Base-by-base conservation (phyloP, 2,113 vertebrate species). In the Tiliqua scincoides region DNA sequence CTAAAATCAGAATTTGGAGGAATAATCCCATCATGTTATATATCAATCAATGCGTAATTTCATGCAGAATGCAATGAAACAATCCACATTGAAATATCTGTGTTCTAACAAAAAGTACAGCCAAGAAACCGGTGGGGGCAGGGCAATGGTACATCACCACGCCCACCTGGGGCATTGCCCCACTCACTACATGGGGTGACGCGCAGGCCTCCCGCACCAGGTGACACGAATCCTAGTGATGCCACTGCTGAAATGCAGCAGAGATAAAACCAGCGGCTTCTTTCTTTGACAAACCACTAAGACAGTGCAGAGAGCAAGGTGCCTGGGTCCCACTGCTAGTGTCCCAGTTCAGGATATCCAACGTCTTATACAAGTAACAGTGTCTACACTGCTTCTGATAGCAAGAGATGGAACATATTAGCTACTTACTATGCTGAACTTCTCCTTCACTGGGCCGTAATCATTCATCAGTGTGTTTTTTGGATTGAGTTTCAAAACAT, bases 401-500 rank as follows among this genome's bases (percentile, higher is more conserved):
- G 37, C 7, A 32, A 65, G n/a, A 86, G 48, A 18, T 37, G 27
- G 43, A 86, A 32, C 25, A 81, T 0, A 81, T n/a, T 15, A 73
- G 77, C 61, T 57, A 95, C 96, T 95, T 88, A 98, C 98, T 95
- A 95, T 85, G 86, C 94, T 97, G 91, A 96, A 97, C 83, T 97
- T 98, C 17, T 93, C 88, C 90, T 98, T 98, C 11, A 37, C 11
- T 0, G 98, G 98, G 32, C 97, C 97, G 9, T 73, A 96, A 82
- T 94, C 92, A 83, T 85, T 95, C 89, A 99, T 94, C 62, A 96
- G 89, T 48, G 93, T 93, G 3, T 92, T 97, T 88, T 92, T 96
- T 37, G 97, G 91, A 92, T 96, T 97, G 88, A 98, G 89, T 94
- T 97, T 98, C 79, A 99, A 92, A 63, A 98, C 95, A 91, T 98